phyloP scores from a whole-genome alignment of 2,797 vertebrate species.

The Galagoides demidoff region DNA sequence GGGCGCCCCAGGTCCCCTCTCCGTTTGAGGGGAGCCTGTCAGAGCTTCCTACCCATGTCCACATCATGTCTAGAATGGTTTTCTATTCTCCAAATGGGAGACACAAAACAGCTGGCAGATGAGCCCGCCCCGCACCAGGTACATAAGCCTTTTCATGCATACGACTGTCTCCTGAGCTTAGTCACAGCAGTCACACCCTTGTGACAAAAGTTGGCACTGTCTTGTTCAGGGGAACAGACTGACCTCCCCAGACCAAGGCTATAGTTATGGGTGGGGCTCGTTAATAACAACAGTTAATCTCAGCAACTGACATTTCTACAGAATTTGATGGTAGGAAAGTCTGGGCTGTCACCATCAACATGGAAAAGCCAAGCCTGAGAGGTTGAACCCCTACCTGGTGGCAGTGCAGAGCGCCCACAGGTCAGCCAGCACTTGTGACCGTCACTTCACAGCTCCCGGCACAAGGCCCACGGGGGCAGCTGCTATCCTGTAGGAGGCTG shows the following conservation, averaged over 20 bases:
- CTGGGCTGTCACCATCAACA: background rate
- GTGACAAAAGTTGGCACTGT: background rate
- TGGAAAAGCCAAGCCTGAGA: background rate
- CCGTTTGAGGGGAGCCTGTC: background rate
- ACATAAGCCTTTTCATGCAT: background rate
- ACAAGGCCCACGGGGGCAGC: background rate
- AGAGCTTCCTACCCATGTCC: background rate
- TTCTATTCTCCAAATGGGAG: background rate
- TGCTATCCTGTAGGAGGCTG: background rate
- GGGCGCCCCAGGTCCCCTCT: background rate
- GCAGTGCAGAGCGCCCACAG: too few relatives aligned
- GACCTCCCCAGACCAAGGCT: background rate
- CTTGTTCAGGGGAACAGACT: background rate
- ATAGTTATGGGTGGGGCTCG: background rate
- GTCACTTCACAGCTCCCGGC: rapidly evolving
- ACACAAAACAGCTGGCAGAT: background rate
- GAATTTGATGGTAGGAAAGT: background rate
- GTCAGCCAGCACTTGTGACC: too few relatives aligned
- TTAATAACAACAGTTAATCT: background rate
- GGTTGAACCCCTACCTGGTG: background rate
- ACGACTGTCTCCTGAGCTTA: background rate
- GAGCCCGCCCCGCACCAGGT: background rate
- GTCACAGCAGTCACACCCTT: background rate
- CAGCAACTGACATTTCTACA: background rate
- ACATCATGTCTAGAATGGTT: background rate